These are phyloP conservation scores for Dicycla oo DNA, from an alignment of 2,888 invertebrate genomes.

Conservation along the genomic window DNA sequence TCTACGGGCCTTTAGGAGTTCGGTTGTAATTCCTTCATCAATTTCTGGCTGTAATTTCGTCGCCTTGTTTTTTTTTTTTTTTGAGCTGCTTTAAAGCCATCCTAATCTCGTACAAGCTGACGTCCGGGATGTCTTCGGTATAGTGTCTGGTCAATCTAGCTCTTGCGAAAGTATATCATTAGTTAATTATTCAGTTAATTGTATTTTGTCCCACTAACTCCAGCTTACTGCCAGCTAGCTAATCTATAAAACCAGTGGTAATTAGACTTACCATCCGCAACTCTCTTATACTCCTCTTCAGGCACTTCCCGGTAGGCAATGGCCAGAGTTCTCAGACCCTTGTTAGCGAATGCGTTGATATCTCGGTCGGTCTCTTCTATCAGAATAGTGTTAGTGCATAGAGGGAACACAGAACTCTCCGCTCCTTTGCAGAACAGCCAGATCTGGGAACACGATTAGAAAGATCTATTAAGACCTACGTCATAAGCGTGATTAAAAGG, in stretches of 20 bases:
- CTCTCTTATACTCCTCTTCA: constrained; percentile 92
- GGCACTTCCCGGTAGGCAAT: constrained; percentile 93
- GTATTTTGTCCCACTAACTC: background rate
- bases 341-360: constrained; percentile 90
- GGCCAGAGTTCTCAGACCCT: constrained; percentile 96
- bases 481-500: too few species aligned
- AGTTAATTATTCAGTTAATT: background rate
- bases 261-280: constrained; percentile 84
- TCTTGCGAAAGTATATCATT: too few species aligned
- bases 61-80: too few species aligned
- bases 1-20: too few species aligned
- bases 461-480: too few species aligned
- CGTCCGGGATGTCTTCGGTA: too few species aligned
- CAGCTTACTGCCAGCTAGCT: background rate
- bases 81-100: too few species aligned
- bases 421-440: constrained; percentile 96
- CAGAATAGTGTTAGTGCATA: constrained; percentile 86
- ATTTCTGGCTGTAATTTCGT: too few species aligned
- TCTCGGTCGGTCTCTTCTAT: constrained; percentile 88
- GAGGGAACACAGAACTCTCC: constrained; percentile 93
- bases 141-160: too few species aligned
- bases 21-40: too few species aligned
- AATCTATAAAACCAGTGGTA: background rate
- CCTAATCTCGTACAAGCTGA: too few species aligned
- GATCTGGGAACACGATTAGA: constrained; percentile 76